Base-by-base conservation (phyloP, 2,888 invertebrate genomes). In the Acleris holmiana region DNA sequence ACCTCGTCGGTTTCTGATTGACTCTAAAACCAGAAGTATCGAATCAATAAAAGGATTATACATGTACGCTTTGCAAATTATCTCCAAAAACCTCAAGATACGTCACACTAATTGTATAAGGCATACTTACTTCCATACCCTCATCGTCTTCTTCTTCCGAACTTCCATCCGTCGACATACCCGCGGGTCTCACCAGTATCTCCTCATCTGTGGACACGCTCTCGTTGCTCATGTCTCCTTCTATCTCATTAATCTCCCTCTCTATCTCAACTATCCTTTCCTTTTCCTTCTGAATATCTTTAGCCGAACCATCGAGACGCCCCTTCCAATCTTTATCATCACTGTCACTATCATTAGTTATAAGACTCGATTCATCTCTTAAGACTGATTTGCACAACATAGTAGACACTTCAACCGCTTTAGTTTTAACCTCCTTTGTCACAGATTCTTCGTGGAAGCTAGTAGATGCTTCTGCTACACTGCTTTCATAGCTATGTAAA, bases 161-260 rank as follows among this genome's bases (percentile, higher is more conserved):
- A 15, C 73, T 75, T 15, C 73, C 74, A 44, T 71, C 75, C 35
- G 67, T 69, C 1, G 73, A 73, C 47, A 19, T 19, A 6, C 17
- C 21, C 6, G 17, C 48, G 59, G 67, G 54, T 70, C 76, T 35
- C 53, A 66, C 63, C 69, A 62, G 44, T 6, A 68, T 68, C 47
- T 67, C 67, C 15, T 73, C 69, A 49, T 72, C 76, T 1, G 65
- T 68, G 3, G 72, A 72, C 8, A 68, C 75, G 53, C 70, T 69
- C 44, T 77, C 83, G 69, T 86, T 83, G 2, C 85, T 86, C 80
- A 88, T 85, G 66, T 87, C 89, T 23, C 77, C 85, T 71, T 90
- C 89, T 51, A 91, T 83, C 74, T 90, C 91, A 78, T 85, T 80
- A 18, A 91, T 91, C 69, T 91, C 91, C n/a, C 89, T 76, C 62